Evolutionary conservation across 2,888 invertebrate genomes (phyloP).

Genomic region (Nomada ferruginata): DNA sequence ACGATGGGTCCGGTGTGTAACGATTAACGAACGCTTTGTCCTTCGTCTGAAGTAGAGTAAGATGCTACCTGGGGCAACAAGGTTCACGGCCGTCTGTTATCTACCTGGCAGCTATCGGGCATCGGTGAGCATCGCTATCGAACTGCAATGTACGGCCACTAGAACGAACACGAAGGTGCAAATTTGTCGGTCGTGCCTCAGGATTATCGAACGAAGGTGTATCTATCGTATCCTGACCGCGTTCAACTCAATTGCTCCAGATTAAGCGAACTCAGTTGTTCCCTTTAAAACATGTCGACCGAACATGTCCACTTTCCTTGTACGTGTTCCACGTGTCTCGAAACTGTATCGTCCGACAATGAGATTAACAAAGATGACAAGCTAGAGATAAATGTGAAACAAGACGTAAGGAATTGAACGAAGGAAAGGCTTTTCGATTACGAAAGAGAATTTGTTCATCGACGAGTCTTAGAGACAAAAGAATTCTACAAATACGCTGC

Average conservation of each 20-base stretch:
- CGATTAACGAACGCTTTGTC: conserved; percentile 39
- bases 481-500: no score
- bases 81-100: conserved; percentile 48
- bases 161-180: conserved; percentile 49
- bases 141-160: conserved; percentile 36
- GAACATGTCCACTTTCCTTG: conserved; percentile 17
- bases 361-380: conserved; percentile 9
- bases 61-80: conserved; percentile 27
- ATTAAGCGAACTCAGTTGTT: conserved; percentile 22
- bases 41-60: background rate
- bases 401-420: no score
- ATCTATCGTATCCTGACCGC: conserved; percentile 5
- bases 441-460: no score
- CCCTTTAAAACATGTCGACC: conserved; percentile 4
- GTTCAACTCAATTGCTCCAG: conserved; percentile 22
- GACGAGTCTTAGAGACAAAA: no score
- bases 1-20: background rate
- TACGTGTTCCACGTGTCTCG: background rate
- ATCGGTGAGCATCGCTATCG: conserved; percentile 22
- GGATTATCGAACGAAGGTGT: conserved; percentile 34
- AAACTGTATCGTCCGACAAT: background rate
- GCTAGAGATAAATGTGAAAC: conserved; percentile 14
- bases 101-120: conserved; percentile 31
- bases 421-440: no score
- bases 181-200: conserved; percentile 45